These are phyloP conservation scores for Pterophyllum scalare DNA, from an alignment of 2,113 vertebrate genomes.

Conservation along the genomic window DNA sequence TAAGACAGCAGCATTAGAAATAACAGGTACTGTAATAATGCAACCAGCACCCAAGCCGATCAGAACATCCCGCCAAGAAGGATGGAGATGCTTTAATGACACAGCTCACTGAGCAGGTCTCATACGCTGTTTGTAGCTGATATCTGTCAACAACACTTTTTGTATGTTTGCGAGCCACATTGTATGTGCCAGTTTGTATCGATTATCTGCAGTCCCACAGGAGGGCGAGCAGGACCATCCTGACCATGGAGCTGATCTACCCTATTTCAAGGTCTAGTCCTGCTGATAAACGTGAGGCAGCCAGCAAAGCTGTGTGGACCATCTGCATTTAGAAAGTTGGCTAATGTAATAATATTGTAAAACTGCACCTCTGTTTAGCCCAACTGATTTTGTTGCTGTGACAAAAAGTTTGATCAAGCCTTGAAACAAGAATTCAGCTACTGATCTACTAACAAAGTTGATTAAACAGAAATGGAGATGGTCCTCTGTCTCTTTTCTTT, in stretches of 20 bases:
- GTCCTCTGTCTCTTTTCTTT: too few relatives aligned
- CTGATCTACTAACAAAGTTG: not conserved
- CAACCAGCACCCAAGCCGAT: slow-evolving; percentile 1
- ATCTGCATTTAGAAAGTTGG: not conserved
- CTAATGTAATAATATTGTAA: not conserved
- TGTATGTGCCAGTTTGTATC: not conserved
- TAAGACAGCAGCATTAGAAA: slow-evolving; percentile 36
- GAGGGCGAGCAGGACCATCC: not conserved
- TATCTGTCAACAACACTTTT: not conserved
- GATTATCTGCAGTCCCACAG: not conserved
- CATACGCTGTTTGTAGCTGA: not conserved
- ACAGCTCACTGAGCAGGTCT: not conserved
- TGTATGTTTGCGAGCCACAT: not conserved
- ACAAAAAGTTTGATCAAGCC: too few relatives aligned
- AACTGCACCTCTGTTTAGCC: not conserved
- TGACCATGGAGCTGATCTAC: not conserved
- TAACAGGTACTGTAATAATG: slow-evolving; percentile 25
- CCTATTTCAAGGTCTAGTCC: not conserved
- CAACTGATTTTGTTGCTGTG: accelerated
- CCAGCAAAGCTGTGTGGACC: not conserved
- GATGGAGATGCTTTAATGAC: not conserved
- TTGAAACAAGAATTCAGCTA: not conserved
- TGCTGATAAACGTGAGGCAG: not conserved
- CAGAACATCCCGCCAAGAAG: slow-evolving; percentile 2
- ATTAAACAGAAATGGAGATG: not conserved